Base-by-base conservation (phyloP, 2,888 invertebrate genomes). In the Globia sparganii region DNA sequence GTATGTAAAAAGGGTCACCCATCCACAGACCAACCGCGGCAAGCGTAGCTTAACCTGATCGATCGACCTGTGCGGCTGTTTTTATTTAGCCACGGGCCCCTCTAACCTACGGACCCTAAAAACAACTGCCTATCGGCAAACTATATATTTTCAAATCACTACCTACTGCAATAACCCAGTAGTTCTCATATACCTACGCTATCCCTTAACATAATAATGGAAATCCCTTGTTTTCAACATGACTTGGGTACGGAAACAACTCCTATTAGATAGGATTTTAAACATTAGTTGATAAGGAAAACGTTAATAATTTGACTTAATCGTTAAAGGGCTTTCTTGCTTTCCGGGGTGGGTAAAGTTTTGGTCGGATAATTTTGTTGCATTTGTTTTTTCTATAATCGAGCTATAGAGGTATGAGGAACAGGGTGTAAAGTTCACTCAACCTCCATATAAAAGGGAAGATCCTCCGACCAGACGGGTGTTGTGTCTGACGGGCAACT, bases 231-330 rank as follows among this genome's bases (percentile, higher is more conserved):
- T 78, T 79, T 74, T 74, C 21, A 8, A 49, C 68, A 77, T 77
- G 59, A 67, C 31, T 77, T 59, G 86, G 86, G 86, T 87, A 67
- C 85, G 85, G 83, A 83, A 85, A 40, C 66, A 31, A 37, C 37
- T 28, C 31, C 56, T 40, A 81, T 76, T 68, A 81, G 71, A 65
- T 62, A 37, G 72, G 81, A 81, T 75, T 83, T 85, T 75, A 74
- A 77, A 81, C 83, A 85, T 77, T 77, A 81, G 34, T 66, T 46
- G 9, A 34, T 46, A 64, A 76, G 74, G 83, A 79, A 85, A 87
- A 83, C 75, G 69, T 66, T 71, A 68, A 85, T 81, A 78, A 85
- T 73, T 75, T 77, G 37, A 65, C 53, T 58, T 80, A 72, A 81
- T 81, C 67, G 81, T 68, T 72, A 77, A 72, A 58, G 59, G 28